These are phyloP conservation scores for Chaetogeoica ovagalla DNA, from an alignment of 2,888 invertebrate species.

Conservation along the genomic window DNA sequence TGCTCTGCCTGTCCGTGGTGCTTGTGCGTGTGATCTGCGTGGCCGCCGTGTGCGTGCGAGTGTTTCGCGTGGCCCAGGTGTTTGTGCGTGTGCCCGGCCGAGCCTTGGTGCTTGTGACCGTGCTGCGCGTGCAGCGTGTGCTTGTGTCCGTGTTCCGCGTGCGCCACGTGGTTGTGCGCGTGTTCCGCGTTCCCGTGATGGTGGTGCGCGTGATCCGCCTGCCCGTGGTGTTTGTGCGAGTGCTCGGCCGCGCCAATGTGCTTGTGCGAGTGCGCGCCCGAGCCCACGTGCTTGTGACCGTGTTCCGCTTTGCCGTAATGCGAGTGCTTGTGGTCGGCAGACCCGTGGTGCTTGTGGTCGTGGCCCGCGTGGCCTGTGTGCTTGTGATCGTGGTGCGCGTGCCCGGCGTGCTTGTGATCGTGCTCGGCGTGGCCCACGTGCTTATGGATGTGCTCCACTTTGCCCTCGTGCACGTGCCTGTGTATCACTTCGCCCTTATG, in stretches of 20 bases:
- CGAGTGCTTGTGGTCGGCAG: slow-evolving; percentile 58
- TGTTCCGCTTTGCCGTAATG: slow-evolving; percentile 61
- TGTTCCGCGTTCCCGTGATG: slow-evolving; percentile 59
- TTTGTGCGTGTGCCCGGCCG: slow-evolving; percentile 55
- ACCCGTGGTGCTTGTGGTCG: slow-evolving; percentile 57
- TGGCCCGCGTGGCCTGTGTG: slow-evolving; percentile 56
- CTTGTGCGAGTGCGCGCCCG: slow-evolving; percentile 60
- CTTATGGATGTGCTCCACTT: slow-evolving; percentile 56
- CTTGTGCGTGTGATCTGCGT: slow-evolving; percentile 55
- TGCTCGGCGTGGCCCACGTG: slow-evolving; percentile 57
- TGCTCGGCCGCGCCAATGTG: slow-evolving; percentile 62
- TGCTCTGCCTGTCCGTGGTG: slow-evolving; percentile 56
- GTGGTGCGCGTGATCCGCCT: slow-evolving; percentile 58
- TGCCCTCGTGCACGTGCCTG: slow-evolving; percentile 56
- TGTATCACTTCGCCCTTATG: slow-evolving; percentile 56
- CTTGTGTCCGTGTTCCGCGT: slow-evolving; percentile 55
- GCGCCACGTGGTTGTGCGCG: slow-evolving; percentile 60
- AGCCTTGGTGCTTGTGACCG: slow-evolving; percentile 54
- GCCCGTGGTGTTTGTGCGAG: slow-evolving; percentile 61
- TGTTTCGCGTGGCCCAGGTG: slow-evolving; percentile 55
- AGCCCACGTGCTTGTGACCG: slow-evolving; percentile 59
- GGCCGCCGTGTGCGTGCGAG: slow-evolving; percentile 55
- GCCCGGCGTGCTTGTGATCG: slow-evolving; percentile 57
- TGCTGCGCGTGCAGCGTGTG: slow-evolving; percentile 55
- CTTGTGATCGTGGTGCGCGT: slow-evolving; percentile 57